Percentiles rank a stretch among this genome's conserved stretches.
Evolutionary conservation across 2,797 vertebrate genomes (phyloP).

Genomic region (Sus cebifrons): DNA sequence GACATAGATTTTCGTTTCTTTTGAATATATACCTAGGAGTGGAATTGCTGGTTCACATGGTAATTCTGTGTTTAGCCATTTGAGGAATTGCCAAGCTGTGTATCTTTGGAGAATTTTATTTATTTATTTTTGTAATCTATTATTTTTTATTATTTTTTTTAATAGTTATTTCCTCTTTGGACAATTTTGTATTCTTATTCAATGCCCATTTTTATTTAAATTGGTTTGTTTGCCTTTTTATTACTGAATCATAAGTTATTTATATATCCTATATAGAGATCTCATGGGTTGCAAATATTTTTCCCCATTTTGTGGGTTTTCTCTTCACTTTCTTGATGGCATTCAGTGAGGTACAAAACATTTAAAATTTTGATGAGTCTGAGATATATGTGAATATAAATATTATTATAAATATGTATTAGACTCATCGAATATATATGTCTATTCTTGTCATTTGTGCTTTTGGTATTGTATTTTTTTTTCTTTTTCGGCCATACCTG

Average conservation of each 20-base stretch:
- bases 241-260: constrained; percentile 24
- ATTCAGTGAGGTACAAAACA: constrained; percentile 31
- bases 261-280: neutral
- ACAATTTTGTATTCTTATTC: neutral
- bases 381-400: neutral
- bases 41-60: neutral
- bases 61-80: neutral
- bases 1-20: constrained; percentile 21
- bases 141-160: no score
- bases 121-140: neutral
- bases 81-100: neutral
- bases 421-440: neutral
- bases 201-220: neutral
- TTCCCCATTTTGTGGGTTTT: neutral
- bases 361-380: constrained; percentile 17
- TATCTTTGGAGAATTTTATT: neutral
- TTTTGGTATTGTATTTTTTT: neutral
- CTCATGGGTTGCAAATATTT: constrained; percentile 17
- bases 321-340: neutral
- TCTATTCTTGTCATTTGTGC: neutral
- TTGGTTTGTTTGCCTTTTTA: constrained; percentile 2
- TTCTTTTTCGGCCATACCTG: no score
- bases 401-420: no score
- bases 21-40: neutral
- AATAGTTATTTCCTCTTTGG: neutral